Evolutionary conservation across 2,797 vertebrate species (phyloP).

Genomic region (Scomberomorus guttatus): DNA sequence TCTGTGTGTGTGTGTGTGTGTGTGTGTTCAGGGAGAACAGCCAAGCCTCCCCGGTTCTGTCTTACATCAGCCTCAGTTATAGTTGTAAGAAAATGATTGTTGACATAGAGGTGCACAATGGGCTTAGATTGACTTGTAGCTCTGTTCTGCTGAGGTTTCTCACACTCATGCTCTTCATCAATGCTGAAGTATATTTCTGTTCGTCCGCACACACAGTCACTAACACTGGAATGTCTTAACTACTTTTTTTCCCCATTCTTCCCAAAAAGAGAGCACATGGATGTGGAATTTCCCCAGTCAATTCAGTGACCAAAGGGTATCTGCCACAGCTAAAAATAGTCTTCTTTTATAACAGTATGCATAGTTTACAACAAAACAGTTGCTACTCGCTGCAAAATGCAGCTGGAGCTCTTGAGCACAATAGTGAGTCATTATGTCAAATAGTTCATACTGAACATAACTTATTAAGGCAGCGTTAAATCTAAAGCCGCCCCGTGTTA

Average conservation of each 20-base stretch:
- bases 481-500: conserved; percentile 2
- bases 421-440: conserved; percentile 3
- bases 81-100: conserved; percentile 43
- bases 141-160: conserved; percentile 58
- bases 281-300: conserved; percentile 77
- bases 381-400: not conserved
- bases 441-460: not conserved
- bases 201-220: conserved; percentile 10
- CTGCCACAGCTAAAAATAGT: conserved; percentile 48
- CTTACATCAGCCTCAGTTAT: conserved; percentile 57
- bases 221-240: conserved; percentile 76
- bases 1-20: conserved; percentile 10
- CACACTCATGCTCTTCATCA: conserved; percentile 48
- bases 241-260: conserved; percentile 47
- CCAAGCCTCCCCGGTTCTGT: conserved; percentile 52
- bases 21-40: conserved; percentile 7
- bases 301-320: conserved; percentile 59
- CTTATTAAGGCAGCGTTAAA: not conserved
- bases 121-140: conserved; percentile 32
- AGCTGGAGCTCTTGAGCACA: conserved; percentile 4
- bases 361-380: conserved; percentile 9
- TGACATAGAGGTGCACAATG: conserved; percentile 24
- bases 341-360: conserved; percentile 20
- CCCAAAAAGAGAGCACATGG: conserved; percentile 40
- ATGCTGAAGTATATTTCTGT: conserved; percentile 32